phyloP scores from a whole-genome alignment of 2,888 invertebrate species.

The Micropterix aruncella region DNA sequence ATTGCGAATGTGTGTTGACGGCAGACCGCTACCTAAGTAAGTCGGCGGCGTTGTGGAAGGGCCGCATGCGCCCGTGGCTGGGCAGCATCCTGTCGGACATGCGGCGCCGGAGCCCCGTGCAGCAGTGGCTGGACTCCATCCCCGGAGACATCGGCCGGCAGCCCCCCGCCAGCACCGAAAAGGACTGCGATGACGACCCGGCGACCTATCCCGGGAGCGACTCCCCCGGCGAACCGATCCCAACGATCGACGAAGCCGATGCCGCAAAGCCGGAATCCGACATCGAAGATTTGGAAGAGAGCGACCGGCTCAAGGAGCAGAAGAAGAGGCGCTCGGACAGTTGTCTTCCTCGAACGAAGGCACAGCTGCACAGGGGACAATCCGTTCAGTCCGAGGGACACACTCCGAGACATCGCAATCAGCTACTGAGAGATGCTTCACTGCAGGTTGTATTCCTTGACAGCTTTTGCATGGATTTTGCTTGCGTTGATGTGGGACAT shows the following conservation, averaged over 20 bases:
- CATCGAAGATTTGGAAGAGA: constrained; percentile 23
- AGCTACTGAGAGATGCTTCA: constrained; percentile 33
- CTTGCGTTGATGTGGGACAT: too few species aligned
- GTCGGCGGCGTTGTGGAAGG: constrained; percentile 5
- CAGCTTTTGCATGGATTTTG: background rate
- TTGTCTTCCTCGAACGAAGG: constrained; percentile 13
- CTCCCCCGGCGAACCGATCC: background rate
- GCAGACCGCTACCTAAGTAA: background rate
- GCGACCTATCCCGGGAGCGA: background rate
- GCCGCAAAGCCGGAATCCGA: constrained; percentile 22
- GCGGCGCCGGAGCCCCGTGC: constrained; percentile 53
- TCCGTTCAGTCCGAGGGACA: constrained; percentile 35
- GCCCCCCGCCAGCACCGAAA: constrained; percentile 11
- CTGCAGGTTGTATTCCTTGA: constrained; percentile 22
- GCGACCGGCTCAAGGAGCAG: constrained; percentile 27
- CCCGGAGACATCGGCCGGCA: constrained; percentile 22
- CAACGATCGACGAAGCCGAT: background rate
- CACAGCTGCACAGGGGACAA: constrained; percentile 27
- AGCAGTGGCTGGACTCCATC: constrained; percentile 63
- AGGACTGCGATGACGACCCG: background rate
- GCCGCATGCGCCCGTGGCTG: constrained; percentile 34
- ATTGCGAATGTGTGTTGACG: too few species aligned
- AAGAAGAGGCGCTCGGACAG: background rate
- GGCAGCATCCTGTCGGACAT: constrained; percentile 39
- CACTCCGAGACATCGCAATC: constrained; percentile 29